Base-by-base conservation (phyloP, 2,888 invertebrate genomes). In the Deilephila elpenor region DNA sequence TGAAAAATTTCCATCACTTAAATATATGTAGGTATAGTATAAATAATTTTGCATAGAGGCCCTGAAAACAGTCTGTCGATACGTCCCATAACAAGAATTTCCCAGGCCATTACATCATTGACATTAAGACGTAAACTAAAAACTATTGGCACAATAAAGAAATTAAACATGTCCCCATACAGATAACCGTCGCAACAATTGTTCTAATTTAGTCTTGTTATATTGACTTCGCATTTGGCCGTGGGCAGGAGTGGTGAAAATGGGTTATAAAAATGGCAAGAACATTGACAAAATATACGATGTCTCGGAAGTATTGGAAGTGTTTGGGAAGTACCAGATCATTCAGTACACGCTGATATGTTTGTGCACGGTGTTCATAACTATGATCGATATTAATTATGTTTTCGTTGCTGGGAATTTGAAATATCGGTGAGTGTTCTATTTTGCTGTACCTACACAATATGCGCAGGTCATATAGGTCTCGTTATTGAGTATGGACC, bases 321-420 rank as follows among this genome's bases (percentile, higher is more conserved):
- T 83, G 59, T 95, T 94, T 76, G 95, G 95, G 1, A 89, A 80
- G 77, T 95, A 91, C 76, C 95, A 95, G 76, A 80, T 84, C 25
- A 59, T 88, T 59, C 92, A 93, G 71, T 93, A 88, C 60, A 73
- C 81, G 0, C 79, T 86, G 34, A 82, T 88, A 19, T 91, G 90
- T 76, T 34, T 91, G 0, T 87, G 91, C 0, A 84, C 86, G 0
- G 19, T 92, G 3, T 86, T 89, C 32, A 80, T 89, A 0, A 88
- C 88, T 2, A 91, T 92, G 88, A 84, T 87, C 1, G 88, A 88
- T 74, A 90, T 93, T 3, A 92, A 93, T 74, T 93, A 90, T 61
- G 82, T 93, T n/a, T 93, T 93, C 74, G 86, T 89, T 2, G 90
- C 90, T 53, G 92, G 89, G 11, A 91, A 91, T 76, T 71, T 92